Percentiles rank a stretch among this genome's conserved stretches.
These are phyloP conservation scores for Eulemur mongoz DNA, from an alignment of 2,797 vertebrate genomes.

Conservation along the genomic window DNA sequence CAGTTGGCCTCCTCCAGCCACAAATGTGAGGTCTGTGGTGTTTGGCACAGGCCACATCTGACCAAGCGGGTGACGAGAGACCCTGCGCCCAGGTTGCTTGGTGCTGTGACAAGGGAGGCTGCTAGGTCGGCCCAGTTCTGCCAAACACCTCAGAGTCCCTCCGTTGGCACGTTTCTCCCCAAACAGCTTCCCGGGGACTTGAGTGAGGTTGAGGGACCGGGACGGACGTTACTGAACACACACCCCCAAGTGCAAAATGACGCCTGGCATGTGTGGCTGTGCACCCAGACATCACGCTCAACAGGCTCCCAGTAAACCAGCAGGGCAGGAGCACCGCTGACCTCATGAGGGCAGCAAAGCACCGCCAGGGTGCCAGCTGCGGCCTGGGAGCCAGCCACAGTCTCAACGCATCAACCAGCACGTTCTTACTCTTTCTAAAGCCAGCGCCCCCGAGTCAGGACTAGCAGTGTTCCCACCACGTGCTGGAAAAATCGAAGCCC, in stretches of 20 bases:
- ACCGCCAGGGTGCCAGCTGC: too few species aligned
- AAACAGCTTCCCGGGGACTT: background rate
- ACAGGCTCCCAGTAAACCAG: accelerated
- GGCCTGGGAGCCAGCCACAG: background rate
- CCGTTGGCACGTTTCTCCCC: accelerated
- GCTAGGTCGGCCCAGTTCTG: background rate
- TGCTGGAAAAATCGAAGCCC: background rate
- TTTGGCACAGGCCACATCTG: background rate
- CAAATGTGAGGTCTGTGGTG: accelerated
- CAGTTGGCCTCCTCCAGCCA: background rate
- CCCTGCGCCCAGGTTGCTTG: background rate
- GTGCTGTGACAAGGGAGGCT: background rate
- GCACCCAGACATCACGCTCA: background rate
- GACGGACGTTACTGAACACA: background rate
- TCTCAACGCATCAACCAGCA: background rate
- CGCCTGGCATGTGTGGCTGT: background rate
- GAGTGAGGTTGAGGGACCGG: background rate
- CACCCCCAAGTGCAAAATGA: background rate
- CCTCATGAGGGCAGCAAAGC: background rate
- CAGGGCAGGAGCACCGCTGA: accelerated
- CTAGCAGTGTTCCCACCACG: too few species aligned
- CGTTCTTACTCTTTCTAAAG: background rate
- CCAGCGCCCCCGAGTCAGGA: background rate
- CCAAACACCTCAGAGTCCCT: background rate
- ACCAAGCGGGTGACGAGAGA: background rate